Percentiles rank a stretch among this genome's conserved stretches.
Conservation (phyloP, 2,888 invertebrate genomes). For the Aleiodes leptofemur region DNA sequence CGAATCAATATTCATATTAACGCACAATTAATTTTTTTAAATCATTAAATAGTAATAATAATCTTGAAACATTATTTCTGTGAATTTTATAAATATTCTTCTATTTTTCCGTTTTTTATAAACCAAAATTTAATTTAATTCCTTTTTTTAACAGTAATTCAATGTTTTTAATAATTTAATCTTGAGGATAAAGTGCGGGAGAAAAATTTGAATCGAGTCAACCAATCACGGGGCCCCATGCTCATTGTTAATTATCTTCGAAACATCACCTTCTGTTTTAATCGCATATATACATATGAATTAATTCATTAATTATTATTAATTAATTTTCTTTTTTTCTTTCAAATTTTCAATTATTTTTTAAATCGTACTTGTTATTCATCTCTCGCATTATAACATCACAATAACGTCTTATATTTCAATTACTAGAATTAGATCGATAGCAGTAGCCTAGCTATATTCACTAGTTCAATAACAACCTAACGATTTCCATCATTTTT, state of each 20-base stretch:
- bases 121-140: conserved; percentile 27
- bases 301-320: conserved; percentile 38
- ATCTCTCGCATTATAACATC: conserved; percentile 59
- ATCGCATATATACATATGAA: conserved; percentile 39
- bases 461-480: conserved; percentile 63
- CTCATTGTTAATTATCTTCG: conserved; percentile 16
- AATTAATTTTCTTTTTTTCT: background rate
- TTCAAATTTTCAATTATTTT: conserved; percentile 37
- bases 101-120: conserved; percentile 30
- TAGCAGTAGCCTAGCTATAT: conserved; percentile 71
- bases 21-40: background rate
- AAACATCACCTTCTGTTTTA: conserved; percentile 15
- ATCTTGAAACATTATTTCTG: conserved; percentile 34
- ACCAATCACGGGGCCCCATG: conserved; percentile 7
- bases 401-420: conserved; percentile 71
- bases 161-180: conserved; percentile 21
- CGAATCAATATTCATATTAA: conserved; percentile 23
- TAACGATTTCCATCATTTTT: conserved; percentile 62
- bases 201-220: conserved; percentile 6
- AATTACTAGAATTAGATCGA: conserved; percentile 76
- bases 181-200: conserved; percentile 13
- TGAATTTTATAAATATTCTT: conserved; percentile 2
- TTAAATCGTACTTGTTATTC: conserved; percentile 17
- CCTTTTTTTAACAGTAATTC: background rate
- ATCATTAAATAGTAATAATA: conserved; percentile 27